Percentiles rank a stretch among this genome's conserved stretches.
These are phyloP conservation scores for Cladopsammia gracilis DNA, from an alignment of 64 coral and sea anemone genomes.

Conservation along the genomic window DNA sequence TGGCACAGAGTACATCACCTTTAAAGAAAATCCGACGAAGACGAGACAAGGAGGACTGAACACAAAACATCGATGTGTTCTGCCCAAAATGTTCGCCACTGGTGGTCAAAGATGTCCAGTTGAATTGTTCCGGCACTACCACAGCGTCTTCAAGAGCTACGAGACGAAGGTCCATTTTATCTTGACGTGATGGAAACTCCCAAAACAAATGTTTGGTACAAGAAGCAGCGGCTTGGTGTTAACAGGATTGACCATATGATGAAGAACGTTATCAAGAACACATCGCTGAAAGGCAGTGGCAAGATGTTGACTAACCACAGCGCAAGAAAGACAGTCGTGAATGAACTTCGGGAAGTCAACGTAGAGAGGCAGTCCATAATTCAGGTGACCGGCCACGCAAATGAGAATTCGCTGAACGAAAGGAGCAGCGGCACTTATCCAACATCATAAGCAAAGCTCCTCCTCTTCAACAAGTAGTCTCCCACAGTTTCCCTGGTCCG, in stretches of 20 bases:
- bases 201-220: slow-evolving; percentile 52
- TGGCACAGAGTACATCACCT: slow-evolving; percentile 3
- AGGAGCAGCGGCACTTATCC: too few relatives aligned
- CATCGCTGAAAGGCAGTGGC: neutral
- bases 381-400: too few relatives aligned
- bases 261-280: slow-evolving; percentile 31
- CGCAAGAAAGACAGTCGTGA: too few relatives aligned
- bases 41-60: slow-evolving; percentile 39
- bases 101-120: slow-evolving; percentile 53
- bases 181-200: neutral
- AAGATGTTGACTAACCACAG: too few relatives aligned
- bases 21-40: slow-evolving; percentile 10
- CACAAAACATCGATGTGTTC: slow-evolving; percentile 7
- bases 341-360: too few relatives aligned
- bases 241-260: slow-evolving; percentile 33
- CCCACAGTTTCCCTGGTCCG: too few relatives aligned
- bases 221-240: neutral
- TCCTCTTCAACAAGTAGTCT: too few relatives aligned
- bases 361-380: too few relatives aligned
- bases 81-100: slow-evolving; percentile 27
- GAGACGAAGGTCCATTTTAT: slow-evolving; percentile 35
- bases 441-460: too few relatives aligned
- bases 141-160: neutral
- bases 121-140: neutral
- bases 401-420: too few relatives aligned